Conservation (phyloP, 2,888 invertebrate species). For the Drosophila mettleri region DNA sequence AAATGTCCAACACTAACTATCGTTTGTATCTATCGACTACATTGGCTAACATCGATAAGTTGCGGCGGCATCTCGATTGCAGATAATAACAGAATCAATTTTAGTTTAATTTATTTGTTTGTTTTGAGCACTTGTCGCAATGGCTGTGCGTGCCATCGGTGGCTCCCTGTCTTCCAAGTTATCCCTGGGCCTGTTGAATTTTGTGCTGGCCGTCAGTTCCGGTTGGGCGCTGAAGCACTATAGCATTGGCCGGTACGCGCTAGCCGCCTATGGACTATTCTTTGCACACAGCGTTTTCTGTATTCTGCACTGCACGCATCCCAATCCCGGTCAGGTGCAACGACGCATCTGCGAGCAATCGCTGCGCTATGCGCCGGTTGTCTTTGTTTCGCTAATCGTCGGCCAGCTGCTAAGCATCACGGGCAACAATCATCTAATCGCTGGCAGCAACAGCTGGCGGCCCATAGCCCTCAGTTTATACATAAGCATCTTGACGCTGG, state of each 20-base stretch:
- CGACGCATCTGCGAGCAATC: constrained; percentile 62
- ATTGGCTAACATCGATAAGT: constrained; percentile 1
- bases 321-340: constrained; percentile 69
- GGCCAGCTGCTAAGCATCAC: constrained; percentile 56
- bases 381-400: constrained; percentile 64
- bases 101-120: constrained; percentile 28
- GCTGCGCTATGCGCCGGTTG: constrained; percentile 63
- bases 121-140: constrained; percentile 32
- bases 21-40: constrained; percentile 8
- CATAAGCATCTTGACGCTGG: constrained; percentile 33
- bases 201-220: constrained; percentile 60
- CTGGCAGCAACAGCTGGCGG: constrained; percentile 45
- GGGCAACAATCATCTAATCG: constrained; percentile 12
- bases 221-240: constrained; percentile 71
- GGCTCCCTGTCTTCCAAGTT: constrained; percentile 53
- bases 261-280: constrained; percentile 65
- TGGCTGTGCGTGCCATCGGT: constrained; percentile 36
- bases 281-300: constrained; percentile 68
- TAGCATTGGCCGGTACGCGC: constrained; percentile 46
- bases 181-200: constrained; percentile 64
- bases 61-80: constrained; percentile 4
- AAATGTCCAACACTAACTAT: constrained; percentile 21
- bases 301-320: constrained; percentile 69
- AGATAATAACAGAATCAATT: constrained; percentile 22
- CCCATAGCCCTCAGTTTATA: constrained; percentile 46